Evolutionary conservation across 1,140 invertebrate species (phyloP).

Genomic region (Steinernema feltiae): DNA sequence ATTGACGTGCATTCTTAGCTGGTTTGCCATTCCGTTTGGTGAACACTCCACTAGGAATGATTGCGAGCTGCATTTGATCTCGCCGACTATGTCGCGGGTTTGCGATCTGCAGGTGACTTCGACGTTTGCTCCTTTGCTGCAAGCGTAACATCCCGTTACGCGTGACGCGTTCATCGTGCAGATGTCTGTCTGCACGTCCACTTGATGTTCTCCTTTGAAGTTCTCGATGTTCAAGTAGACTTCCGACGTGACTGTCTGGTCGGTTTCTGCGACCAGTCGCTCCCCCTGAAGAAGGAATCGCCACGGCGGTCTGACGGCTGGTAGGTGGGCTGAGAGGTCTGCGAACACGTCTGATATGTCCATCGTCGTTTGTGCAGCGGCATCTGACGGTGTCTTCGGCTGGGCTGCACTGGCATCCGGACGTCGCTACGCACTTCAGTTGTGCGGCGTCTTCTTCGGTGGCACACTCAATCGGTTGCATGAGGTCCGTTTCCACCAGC

Average conservation of each 20-base stretch:
- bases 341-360: neutral
- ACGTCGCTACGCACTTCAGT: neutral
- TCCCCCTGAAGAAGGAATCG: neutral
- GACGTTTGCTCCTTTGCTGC: neutral
- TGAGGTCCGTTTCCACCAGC: neutral
- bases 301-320: neutral
- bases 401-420: no score
- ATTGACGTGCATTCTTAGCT: neutral
- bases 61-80: neutral
- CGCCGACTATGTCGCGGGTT: neutral
- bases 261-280: neutral
- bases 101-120: neutral
- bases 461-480: neutral
- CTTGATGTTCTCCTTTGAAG: neutral
- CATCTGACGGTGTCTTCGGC: no score
- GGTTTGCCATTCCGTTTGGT: neutral
- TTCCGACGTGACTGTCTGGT: neutral
- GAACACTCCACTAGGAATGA: neutral
- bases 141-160: neutral
- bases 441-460: neutral
- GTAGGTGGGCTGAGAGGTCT: neutral
- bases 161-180: neutral
- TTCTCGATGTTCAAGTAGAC: neutral
- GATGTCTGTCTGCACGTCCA: neutral
- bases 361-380: no score